A percentile compares a stretch with the other conserved stretches of the same genome.
Conservation (phyloP, 2,888 invertebrate genomes). For the Tetropium fuscum region DNA sequence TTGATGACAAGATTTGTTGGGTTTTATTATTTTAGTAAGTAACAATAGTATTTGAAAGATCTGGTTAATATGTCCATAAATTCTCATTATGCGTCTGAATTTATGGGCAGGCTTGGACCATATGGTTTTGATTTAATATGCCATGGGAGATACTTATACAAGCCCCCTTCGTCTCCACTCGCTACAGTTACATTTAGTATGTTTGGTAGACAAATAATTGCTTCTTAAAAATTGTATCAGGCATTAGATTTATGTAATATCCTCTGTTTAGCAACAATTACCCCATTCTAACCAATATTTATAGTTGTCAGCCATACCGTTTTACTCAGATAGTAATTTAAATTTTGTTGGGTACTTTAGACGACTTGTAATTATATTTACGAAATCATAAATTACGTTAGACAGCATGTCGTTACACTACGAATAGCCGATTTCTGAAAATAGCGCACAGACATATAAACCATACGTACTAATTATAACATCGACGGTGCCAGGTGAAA, state of each 20-base stretch:
- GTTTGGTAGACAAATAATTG: not conserved
- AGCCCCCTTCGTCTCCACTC: constrained; percentile 6
- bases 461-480: constrained; percentile 32
- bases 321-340: constrained; percentile 11
- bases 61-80: constrained; percentile 53
- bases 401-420: constrained; percentile 33
- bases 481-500: constrained; percentile 27
- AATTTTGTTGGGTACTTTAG: constrained; percentile 15
- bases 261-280: too few species aligned
- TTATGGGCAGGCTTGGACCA: constrained; percentile 53
- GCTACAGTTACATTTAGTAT: constrained; percentile 2
- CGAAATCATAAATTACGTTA: constrained; percentile 30
- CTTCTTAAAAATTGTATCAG: constrained; percentile 5
- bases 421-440: constrained; percentile 30
- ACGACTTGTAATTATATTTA: constrained; percentile 27
- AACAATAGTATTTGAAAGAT: constrained; percentile 49
- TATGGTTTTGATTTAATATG: constrained; percentile 56
- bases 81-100: constrained; percentile 57
- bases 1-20: constrained; percentile 21
- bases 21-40: constrained; percentile 32
- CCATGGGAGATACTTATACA: constrained; percentile 37
- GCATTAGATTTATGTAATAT: not conserved
- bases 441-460: constrained; percentile 27
- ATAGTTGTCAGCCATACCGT: constrained; percentile 8
- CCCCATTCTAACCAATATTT: constrained; percentile 12